Evolutionary conservation across 1,140 invertebrate species (phyloP), one percentile per base, ranked within the genome.

Genomic region (Coenobita brevimanus): DNA sequence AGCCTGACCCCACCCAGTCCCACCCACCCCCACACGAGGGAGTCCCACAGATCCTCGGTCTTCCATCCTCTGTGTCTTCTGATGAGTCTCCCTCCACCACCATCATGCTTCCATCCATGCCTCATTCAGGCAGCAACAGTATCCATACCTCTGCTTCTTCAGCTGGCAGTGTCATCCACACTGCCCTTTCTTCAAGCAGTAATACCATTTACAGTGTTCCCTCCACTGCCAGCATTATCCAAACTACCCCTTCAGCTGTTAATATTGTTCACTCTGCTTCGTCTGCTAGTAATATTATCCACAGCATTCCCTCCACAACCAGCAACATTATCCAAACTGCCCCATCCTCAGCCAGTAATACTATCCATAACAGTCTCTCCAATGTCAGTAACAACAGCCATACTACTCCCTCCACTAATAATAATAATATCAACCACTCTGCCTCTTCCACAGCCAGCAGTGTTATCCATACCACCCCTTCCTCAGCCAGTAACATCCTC

Each of bases 191-290:
- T n/a, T n/a, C n/a, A n/a, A n/a, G n/a, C n/a, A n/a, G n/a, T n/a
- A n/a, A n/a, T n/a, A n/a, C n/a, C n/a, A n/a, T 83, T 33, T 57
- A 67, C 21, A 83, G 41, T 78, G 73, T 76, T 64, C 54, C 82
- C 15, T 50, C 41, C 4, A 38, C 80, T 8, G 43, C 80, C 46
- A 46, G 13, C 24, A 21, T 76, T 24, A 43, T 62, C 50, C 27
- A 50, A 21, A 41, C 24, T 24, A 6, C 64, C 69, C 38, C 80
- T 50, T 69, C 80, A 27, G 6, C 46, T n/a, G 27, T 24, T 43
- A 67, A 41, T 67, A 82, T 67, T 27, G 60, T 43, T 21, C 15
- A 62, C 10, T 6, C 36, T 43, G 36, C 57, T 46, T n/a, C 62
- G 17, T 62, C 80, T 46, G 15, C 36, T 33, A 24, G 46, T 50